Percentiles rank a stretch among this genome's conserved stretches.
These are phyloP conservation scores for Marisa cornuarietis DNA, from an alignment of 1,140 invertebrate genomes.

Conservation along the genomic window DNA sequence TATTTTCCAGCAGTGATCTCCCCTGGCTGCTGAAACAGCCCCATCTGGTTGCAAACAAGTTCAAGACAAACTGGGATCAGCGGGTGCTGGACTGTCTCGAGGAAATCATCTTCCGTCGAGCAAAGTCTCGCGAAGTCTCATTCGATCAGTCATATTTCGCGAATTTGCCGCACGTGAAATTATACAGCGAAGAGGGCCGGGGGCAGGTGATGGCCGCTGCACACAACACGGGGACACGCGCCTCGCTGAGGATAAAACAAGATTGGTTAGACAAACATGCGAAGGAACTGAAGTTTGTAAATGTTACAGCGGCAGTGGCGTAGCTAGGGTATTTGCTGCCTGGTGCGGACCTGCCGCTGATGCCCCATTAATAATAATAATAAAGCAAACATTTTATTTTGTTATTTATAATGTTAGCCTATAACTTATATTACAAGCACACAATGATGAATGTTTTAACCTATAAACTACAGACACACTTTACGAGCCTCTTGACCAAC, in stretches of 20 bases:
- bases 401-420: no score
- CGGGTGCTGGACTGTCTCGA: slow-evolving; percentile 57
- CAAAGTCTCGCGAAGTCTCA: slow-evolving; percentile 12
- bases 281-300: background rate
- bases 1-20: slow-evolving; percentile 44
- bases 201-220: background rate
- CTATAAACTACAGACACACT: no score
- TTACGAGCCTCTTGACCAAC: no score
- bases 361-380: no score
- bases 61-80: slow-evolving; percentile 48
- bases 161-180: slow-evolving; percentile 36
- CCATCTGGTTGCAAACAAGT: slow-evolving; percentile 61
- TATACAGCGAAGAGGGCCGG: background rate
- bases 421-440: no score
- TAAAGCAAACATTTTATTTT: no score
- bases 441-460: no score
- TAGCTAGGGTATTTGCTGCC: no score
- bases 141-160: slow-evolving; percentile 37
- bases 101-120: slow-evolving; percentile 36
- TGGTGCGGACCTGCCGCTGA: no score
- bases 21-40: slow-evolving; percentile 42
- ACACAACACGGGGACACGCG: background rate
- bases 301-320: no score
- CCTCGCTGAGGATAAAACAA: background rate
- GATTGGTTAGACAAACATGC: background rate